Conservation (phyloP, 2,113 vertebrate species). For the Corapipo altera region DNA sequence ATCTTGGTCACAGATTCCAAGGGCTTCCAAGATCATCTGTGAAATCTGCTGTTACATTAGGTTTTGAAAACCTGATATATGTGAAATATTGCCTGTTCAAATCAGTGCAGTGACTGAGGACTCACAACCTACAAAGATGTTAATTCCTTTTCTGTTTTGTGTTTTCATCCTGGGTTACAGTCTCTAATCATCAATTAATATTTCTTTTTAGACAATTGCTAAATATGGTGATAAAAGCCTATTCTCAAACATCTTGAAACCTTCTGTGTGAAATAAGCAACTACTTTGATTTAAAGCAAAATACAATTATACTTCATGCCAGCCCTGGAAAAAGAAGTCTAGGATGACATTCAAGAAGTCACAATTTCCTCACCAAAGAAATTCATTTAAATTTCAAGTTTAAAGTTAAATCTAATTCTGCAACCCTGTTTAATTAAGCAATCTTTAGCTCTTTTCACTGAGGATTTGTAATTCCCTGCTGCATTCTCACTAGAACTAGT, state of each 20-base stretch:
- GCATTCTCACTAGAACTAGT: constrained; percentile 52
- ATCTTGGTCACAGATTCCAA: not conserved
- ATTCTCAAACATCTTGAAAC: not conserved
- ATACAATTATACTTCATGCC: constrained; percentile 35
- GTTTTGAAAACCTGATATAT: not conserved
- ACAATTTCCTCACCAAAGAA: constrained; percentile 48
- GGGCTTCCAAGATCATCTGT: not conserved
- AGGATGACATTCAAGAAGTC: constrained; percentile 61
- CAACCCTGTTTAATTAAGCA: constrained; percentile 74
- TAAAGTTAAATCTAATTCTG: constrained; percentile 71
- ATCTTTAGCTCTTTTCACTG: constrained; percentile 63
- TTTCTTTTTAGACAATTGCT: not conserved
- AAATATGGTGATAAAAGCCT: not conserved
- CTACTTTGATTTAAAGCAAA: constrained; percentile 43
- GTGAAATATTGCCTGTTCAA: not conserved
- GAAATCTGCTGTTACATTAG: not conserved
- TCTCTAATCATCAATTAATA: not conserved
- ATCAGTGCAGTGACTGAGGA: not conserved
- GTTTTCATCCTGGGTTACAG: not conserved
- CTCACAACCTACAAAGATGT: not conserved
- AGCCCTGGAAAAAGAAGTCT: not conserved
- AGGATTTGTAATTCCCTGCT: constrained; percentile 65
- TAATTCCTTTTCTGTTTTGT: not conserved
- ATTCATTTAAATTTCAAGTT: constrained; percentile 68
- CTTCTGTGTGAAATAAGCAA: constrained; percentile 32